Base-by-base conservation (phyloP, 2,797 vertebrate genomes). In the Helostoma temminkii region DNA sequence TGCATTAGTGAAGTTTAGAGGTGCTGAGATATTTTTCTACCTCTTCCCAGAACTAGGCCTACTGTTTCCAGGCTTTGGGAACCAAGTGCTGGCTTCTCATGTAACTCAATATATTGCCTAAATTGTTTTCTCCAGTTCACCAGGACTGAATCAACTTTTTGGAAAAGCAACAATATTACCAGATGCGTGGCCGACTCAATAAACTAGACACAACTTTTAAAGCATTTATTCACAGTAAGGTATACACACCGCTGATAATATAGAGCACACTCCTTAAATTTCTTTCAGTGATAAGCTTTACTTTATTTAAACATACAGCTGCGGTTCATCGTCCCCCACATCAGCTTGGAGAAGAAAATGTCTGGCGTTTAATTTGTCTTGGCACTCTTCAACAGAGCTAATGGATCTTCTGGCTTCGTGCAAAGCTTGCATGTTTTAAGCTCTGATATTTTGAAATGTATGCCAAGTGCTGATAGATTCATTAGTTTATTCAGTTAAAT, bases 331-430 rank as follows among this genome's bases (percentile, higher is more conserved):
- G 39, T 72, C 65, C 53, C 65, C 54, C 57, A 52, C 58, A 8
- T 70, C 63, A 56, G 48, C 74, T 32, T 34, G 0, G 34, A 66
- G 67, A 43, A 59, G 64, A 69, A 86, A 72, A 66, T 11, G 16
- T 74, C 76, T 88, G 79, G 74, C 58, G 68, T 73, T 63, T 24
- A 58, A 65, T 84, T 81, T 83, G 43, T 85, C 60, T 84, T 82
- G 82, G 81, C 83, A 41, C 55, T 39, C 25, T 71, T 28, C 57
- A 47, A 82, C 64, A 49, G 64, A 68, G 43, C 46, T 82, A 81
- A 86, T 82, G 73, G 63, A 80, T 72, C 47, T 60, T 77, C 81
- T 86, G 72, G 82, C 80, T 71, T 69, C 0, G 4, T 37, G 14
- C 4, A 3, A 6, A 58, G 52, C 42, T 36, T 41, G 43, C 76